Conservation (phyloP, 2,113 vertebrate genomes). For the Heloderma charlesbogerti region DNA sequence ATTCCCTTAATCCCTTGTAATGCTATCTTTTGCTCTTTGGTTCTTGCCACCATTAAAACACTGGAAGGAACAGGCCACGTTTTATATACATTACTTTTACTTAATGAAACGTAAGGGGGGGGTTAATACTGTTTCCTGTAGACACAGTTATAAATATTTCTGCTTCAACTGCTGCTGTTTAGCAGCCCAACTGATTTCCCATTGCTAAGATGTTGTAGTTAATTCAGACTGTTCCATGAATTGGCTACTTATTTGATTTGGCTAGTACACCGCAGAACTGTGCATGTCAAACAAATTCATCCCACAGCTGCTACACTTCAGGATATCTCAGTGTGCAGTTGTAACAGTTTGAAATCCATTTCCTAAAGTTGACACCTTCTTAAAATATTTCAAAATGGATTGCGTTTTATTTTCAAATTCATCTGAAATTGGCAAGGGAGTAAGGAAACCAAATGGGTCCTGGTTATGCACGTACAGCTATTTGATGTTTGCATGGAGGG, state of each 20-base stretch:
- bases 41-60: background rate
- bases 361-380: background rate
- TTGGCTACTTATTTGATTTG: background rate
- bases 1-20: background rate
- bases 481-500: too few relatives aligned
- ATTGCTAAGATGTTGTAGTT: background rate
- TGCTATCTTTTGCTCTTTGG: background rate
- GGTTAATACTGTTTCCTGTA: background rate
- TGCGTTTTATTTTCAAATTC: background rate
- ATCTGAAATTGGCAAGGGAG: background rate
- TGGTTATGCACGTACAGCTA: too few relatives aligned
- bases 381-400: background rate
- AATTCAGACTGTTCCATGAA: background rate
- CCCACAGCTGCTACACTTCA: background rate
- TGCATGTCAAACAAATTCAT: background rate
- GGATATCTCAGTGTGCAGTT: background rate
- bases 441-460: too few relatives aligned
- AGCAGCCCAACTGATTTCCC: background rate
- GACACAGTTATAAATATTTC: constrained; percentile 1
- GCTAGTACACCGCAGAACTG: background rate
- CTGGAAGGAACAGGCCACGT: background rate
- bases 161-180: background rate
- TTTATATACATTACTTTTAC: background rate
- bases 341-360: background rate
- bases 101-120: background rate